Evolutionary conservation across 2,888 invertebrate species (phyloP), one percentile per base, ranked within the genome.

Genomic region (Campoletis raptor): DNA sequence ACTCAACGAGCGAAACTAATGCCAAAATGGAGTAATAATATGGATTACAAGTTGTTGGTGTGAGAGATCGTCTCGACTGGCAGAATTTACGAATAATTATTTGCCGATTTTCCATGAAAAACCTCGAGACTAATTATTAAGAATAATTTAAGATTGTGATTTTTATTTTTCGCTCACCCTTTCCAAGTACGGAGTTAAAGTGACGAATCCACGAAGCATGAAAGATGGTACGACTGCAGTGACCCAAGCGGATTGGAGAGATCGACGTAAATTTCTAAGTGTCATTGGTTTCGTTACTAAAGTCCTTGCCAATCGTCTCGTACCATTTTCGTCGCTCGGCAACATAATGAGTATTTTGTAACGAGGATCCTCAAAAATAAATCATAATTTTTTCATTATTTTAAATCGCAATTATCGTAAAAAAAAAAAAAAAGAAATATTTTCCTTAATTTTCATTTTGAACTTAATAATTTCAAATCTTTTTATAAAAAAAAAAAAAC

Each of bases 141-240:
- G 36, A 52, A 5, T 37, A 21, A 40, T 54, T 36, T n/a, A 48
- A 30, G 4, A 30, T 54, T 21, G 12, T n/a, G 0, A 30, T 45
- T 61, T 5, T 36, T 24, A 42, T 12, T 77, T 45, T 15, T 36
- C 37, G 52, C 95, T 95, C 95, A 98, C 98, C 96, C 97, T 96
- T 94, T 97, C 97, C 87, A 98, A 95, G 91, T 97, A 97, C 77
- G 97, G 96, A n/a, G 98, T 98, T 74, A 98, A 95, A 73, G 96
- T 96, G 89, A 98, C 96, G 90, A 97, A 97, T 70, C 98, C 98
- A 87, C 97, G 97, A 36, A 98, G 95, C 93, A 96, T 96, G 92
- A 98, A 98, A 91, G 97, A 97, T 0, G 98, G 98, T 85, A 98
- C 97, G 45, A 97, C 96, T 0, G 97, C 97, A 89, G 96, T 96